phyloP scores from a whole-genome alignment of 1,140 invertebrate genomes.

The Lordiphosa clarofinis region DNA sequence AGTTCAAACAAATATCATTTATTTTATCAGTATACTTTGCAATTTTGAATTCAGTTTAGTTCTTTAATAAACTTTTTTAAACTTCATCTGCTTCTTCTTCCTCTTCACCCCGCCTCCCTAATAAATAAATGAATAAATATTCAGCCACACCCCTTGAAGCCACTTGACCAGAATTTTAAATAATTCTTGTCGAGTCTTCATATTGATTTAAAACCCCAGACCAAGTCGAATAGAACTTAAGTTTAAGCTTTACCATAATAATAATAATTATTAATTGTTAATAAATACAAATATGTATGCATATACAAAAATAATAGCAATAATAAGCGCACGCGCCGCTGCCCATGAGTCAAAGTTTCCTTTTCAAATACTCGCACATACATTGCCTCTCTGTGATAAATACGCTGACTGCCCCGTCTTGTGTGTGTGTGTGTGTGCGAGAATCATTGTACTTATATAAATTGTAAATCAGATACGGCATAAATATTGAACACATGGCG shows the following conservation, averaged over 20 bases:
- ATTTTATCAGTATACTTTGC: too few species aligned
- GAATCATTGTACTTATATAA: conserved; percentile 42
- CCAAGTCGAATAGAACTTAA: conserved; percentile 30
- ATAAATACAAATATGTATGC: conserved; percentile 33
- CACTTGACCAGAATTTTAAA: conserved; percentile 46
- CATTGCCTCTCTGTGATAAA: neutral
- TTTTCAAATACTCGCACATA: conserved; percentile 21
- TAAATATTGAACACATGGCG: conserved; percentile 76
- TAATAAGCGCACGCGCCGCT: conserved; percentile 54
- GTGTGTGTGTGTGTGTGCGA: conserved; percentile 3
- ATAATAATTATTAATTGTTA: conserved; percentile 51
- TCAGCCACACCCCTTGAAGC: conserved; percentile 1
- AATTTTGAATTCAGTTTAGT: too few species aligned
- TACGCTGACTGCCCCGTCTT: neutral
- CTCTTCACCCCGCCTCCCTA: neutral
- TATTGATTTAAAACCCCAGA: neutral
- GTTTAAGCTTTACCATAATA: conserved; percentile 38
- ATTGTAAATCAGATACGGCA: conserved; percentile 76
- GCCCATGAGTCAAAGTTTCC: conserved; percentile 63
- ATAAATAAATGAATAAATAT: conserved; percentile 8
- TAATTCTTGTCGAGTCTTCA: conserved; percentile 23
- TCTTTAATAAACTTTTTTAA: too few species aligned
- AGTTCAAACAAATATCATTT: too few species aligned
- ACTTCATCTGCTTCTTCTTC: neutral
- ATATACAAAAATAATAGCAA: conserved; percentile 30